Conservation (phyloP, 2,113 vertebrate genomes). For the Sylvicapra grimmia region DNA sequence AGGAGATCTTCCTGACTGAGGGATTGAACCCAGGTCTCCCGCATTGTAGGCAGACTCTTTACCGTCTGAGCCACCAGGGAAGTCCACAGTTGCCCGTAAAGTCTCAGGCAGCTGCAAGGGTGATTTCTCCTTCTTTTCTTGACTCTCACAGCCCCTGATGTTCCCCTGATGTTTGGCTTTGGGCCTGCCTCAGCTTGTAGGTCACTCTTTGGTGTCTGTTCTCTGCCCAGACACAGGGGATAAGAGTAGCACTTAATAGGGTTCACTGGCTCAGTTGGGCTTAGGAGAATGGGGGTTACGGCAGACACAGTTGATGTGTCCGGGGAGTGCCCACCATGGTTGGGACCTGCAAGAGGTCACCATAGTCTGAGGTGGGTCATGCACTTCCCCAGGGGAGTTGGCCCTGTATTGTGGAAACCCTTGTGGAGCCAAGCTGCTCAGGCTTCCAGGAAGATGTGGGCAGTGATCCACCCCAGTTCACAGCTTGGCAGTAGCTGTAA, state of each 20-base stretch:
- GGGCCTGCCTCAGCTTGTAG: not conserved
- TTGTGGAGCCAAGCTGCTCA: not conserved
- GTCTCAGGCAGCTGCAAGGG: not conserved
- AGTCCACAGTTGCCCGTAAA: not conserved
- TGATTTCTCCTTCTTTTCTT: not conserved
- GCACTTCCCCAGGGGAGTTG: not conserved
- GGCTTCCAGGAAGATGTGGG: not conserved
- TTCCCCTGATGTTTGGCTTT: not conserved
- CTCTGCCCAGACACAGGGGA: not conserved
- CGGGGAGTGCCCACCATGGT: not conserved
- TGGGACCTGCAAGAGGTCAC: not conserved
- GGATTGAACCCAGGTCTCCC: no score
- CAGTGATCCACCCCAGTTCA: not conserved
- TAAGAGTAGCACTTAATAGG: not conserved
- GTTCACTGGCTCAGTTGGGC: not conserved
- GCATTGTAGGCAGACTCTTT: fast-evolving
- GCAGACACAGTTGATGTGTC: not conserved
- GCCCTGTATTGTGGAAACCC: fast-evolving
- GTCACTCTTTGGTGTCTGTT: not conserved
- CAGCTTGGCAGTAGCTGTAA: not conserved
- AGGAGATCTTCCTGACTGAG: no score
- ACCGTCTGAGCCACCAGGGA: not conserved
- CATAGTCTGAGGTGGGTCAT: not conserved
- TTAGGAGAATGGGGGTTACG: not conserved
- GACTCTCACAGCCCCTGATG: not conserved